Evolutionary conservation across 2,113 vertebrate genomes (phyloP).

Genomic region (Pithys albifrons): DNA sequence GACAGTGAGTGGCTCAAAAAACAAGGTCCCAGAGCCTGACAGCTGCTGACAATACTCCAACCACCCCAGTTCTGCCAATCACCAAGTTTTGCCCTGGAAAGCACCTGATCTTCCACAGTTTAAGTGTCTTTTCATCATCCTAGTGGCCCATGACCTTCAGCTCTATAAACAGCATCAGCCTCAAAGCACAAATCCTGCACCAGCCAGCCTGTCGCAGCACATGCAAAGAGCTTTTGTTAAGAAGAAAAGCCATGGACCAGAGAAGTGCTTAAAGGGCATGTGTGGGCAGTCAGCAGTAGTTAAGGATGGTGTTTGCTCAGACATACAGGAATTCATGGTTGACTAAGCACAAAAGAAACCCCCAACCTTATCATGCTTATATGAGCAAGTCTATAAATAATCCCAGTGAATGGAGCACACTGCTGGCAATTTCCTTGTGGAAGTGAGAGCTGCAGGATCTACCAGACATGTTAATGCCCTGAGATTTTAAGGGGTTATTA

Average conservation of each 20-base stretch:
- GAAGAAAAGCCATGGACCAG: not conserved
- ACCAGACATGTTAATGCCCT: not conserved
- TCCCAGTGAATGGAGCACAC: not conserved
- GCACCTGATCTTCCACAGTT: not conserved
- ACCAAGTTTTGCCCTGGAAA: not conserved
- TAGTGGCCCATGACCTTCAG: not conserved
- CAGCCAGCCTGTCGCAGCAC: not conserved
- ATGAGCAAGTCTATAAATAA: not conserved
- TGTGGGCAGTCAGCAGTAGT: not conserved
- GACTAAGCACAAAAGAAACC: not conserved
- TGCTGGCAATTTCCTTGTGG: not conserved
- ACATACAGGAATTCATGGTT: not conserved
- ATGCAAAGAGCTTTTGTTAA: not conserved
- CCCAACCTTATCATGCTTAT: not conserved
- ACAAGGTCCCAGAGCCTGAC: not conserved
- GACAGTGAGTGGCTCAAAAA: rapidly evolving
- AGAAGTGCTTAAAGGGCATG: not conserved
- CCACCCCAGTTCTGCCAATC: not conserved
- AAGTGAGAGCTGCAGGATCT: not conserved
- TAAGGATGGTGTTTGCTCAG: not conserved
- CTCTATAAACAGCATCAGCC: not conserved
- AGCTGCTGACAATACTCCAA: not conserved
- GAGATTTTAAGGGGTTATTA: not conserved
- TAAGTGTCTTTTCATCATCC: not conserved
- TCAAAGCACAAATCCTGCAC: not conserved